Evolutionary conservation across 2,113 vertebrate genomes (phyloP), one percentile per base, ranked within the genome.

Genomic region (Jacana jacana): DNA sequence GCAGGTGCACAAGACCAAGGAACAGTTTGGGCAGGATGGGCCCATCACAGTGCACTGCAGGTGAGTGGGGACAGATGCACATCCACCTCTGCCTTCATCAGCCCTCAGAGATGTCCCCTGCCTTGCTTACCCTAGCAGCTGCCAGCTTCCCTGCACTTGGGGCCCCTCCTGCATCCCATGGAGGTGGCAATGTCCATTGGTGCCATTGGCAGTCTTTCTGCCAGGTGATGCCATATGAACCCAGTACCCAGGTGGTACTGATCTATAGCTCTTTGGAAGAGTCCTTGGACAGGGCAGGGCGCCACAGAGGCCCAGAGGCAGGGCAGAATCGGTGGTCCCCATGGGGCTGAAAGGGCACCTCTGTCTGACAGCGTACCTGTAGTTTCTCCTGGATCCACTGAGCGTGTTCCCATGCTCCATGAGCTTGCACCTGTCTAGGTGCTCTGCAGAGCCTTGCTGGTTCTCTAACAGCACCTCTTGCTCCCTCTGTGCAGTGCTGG

Each of bases 1-100:
- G 40, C 99, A 99, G 92, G 99, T 99, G 89, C 99, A 99, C 97
- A 99, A 99, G 98, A 99, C 99, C 84, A 99, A 99, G 98, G 99
- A 99, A 95, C 99, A 99, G 96, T 99, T 99, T 0, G 99, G 99
- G 57, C 99, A 99, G 97, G 99, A 99, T 1, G 99, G 99, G 91
- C 99, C 99, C 89, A 99, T 99, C 96, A 99, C 99, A 0, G 99
- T 99, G 93, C 99, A 99, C 95, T 99, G 99, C 99, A 99, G 99
- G 99, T 99, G 76, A 94, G 95, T 11, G 49, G 22, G 33, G 22
- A 48, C 13, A 0, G 6, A 44, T 60, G 19, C 55, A 42, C 73
- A 30, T 7, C 40, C 37, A 35, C 61, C 18, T 80, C 61, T 52
- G 28, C 51, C 48, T 40, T 49, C 22, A 27, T 19, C 19, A 8